Evolutionary conservation across 2,797 vertebrate species (phyloP).

Genomic region (Lepus oiostolus): DNA sequence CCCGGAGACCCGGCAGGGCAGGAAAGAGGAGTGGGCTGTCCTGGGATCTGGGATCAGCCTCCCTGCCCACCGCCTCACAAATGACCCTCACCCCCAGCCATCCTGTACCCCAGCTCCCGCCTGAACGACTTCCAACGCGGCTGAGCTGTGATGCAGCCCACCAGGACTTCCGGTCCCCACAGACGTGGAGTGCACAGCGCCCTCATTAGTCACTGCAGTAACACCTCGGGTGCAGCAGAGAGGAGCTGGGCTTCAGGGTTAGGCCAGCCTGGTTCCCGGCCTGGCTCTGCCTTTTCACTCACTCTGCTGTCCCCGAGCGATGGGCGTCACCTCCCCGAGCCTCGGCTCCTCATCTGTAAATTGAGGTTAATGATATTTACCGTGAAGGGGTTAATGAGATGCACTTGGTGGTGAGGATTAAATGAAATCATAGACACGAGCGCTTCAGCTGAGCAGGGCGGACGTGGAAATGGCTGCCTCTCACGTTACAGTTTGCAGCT

Average conservation of each 20-base stretch:
- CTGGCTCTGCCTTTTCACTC: not conserved
- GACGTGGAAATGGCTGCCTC: not conserved
- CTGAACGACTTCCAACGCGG: not conserved
- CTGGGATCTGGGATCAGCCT: not conserved
- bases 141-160: not conserved
- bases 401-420: not conserved
- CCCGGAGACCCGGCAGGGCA: not conserved
- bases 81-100: too few species aligned
- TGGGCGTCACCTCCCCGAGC: not conserved
- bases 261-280: rapidly evolving
- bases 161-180: too few species aligned
- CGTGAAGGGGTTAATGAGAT: not conserved
- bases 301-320: not conserved
- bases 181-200: not conserved
- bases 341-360: not conserved
- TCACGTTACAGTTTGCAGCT: not conserved
- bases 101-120: not conserved
- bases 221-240: not conserved
- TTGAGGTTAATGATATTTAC: slow-evolving; percentile 3
- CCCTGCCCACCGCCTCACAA: rapidly evolving
- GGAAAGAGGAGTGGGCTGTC: not conserved
- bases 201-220: not conserved
- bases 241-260: not conserved
- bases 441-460: not conserved
- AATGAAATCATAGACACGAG: not conserved